Percentiles rank a stretch among this genome's conserved stretches.
These are phyloP conservation scores for Lymantria monacha DNA, from an alignment of 2,888 invertebrate genomes.

Conservation along the genomic window DNA sequence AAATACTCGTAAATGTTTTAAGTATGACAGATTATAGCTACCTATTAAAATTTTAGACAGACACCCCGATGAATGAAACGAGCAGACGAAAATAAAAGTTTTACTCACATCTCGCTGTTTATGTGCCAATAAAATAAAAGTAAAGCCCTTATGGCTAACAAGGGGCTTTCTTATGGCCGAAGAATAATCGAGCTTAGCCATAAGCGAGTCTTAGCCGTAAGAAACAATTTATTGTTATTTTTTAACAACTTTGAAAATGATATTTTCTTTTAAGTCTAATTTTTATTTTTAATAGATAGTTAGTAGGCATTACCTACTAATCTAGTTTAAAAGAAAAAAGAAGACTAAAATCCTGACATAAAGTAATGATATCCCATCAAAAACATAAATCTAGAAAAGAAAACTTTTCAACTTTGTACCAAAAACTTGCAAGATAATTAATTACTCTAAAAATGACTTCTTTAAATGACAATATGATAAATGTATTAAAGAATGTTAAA, in stretches of 20 bases:
- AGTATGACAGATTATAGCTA: neutral
- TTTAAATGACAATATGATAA: too few species aligned
- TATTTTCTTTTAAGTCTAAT: too few species aligned
- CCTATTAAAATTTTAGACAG: conserved; percentile 12
- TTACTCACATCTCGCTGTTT: conserved; percentile 22
- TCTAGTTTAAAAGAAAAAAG: too few species aligned
- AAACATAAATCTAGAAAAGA: too few species aligned
- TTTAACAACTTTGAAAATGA: neutral
- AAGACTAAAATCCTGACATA: too few species aligned
- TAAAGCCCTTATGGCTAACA: conserved; percentile 19
- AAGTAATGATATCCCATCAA: too few species aligned
- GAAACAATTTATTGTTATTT: neutral
- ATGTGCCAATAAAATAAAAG: conserved; percentile 25
- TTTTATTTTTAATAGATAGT: too few species aligned
- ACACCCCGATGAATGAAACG: conserved; percentile 12
- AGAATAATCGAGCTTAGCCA: conserved; percentile 15
- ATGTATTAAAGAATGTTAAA: too few species aligned
- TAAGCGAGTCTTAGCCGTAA: conserved; percentile 2
- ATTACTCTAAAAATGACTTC: too few species aligned
- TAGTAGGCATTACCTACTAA: too few species aligned
- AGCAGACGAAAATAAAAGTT: conserved; percentile 15
- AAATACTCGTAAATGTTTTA: neutral
- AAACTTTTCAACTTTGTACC: too few species aligned
- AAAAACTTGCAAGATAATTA: too few species aligned
- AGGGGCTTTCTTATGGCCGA: conserved; percentile 20